A percentile compares a stretch with the other conserved stretches of the same genome.
Evolutionary conservation across 2,888 invertebrate genomes (phyloP).

Genomic region (Andrena marginata): DNA sequence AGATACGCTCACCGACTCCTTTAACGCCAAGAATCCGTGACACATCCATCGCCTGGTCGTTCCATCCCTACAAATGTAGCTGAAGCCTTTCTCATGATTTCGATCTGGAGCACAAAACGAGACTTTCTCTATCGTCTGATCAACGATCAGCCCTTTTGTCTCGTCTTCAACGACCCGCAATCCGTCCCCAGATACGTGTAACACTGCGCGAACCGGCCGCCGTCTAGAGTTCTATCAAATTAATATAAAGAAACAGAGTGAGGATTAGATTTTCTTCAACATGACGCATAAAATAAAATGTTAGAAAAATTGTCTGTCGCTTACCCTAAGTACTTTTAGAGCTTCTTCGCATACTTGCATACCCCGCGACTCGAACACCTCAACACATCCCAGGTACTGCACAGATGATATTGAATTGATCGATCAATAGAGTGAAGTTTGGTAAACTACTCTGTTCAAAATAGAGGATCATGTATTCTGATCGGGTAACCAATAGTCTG

Average conservation of each 20-base stretch:
- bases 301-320: constrained; percentile 75
- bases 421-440: constrained; percentile 1
- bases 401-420: constrained; percentile 69
- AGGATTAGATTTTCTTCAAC: background rate
- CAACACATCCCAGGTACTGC: constrained; percentile 98
- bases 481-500: background rate
- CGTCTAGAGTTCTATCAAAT: constrained; percentile 91
- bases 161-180: constrained; percentile 99
- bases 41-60: constrained; percentile 99
- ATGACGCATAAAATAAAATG: background rate
- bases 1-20: constrained; percentile 90
- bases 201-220: constrained; percentile 94
- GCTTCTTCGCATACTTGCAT: constrained; percentile 99
- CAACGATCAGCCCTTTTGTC: constrained; percentile 98
- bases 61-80: constrained; percentile 99
- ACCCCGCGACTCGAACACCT: constrained; percentile 99
- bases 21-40: constrained; percentile 98
- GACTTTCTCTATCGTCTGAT: constrained; percentile 99
- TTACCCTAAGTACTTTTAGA: constrained; percentile 97
- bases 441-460: background rate
- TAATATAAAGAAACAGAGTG: background rate
- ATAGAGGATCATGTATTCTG: background rate
- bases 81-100: constrained; percentile 98
- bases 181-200: constrained; percentile 97
- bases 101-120: constrained; percentile 99